These are phyloP conservation scores for Tolmerus cingulatus DNA, from an alignment of 2,888 invertebrate genomes.

Conservation along the genomic window DNA sequence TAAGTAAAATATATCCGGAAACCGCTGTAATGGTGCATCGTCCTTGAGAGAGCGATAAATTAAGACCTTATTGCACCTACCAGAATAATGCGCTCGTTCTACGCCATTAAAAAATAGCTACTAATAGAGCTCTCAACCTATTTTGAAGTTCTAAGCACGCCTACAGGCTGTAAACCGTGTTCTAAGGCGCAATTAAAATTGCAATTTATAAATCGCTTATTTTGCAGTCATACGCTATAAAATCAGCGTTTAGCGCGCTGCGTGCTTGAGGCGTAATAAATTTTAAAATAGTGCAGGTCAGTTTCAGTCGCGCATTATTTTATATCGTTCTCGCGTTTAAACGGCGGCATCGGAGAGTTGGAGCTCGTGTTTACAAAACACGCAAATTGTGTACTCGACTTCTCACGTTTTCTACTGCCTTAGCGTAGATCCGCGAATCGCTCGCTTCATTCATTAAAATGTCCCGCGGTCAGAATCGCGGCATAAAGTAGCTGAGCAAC, in stretches of 20 bases:
- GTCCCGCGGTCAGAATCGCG: not conserved
- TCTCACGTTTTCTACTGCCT: slow-evolving; percentile 26
- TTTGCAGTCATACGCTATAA: slow-evolving; percentile 19
- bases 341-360: not conserved
- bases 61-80: not conserved
- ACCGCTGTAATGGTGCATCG: not conserved
- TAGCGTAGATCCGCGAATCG: not conserved
- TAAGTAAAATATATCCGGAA: not conserved
- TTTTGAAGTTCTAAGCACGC: not conserved
- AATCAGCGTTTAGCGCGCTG: slow-evolving; percentile 21
- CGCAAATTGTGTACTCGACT: slow-evolving; percentile 15
- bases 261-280: slow-evolving; percentile 25
- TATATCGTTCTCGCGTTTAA: not conserved
- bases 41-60: not conserved
- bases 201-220: slow-evolving; percentile 29
- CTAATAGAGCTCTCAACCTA: not conserved
- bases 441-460: slow-evolving; percentile 25
- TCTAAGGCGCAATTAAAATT: slow-evolving; percentile 11
- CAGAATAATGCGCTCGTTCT: not conserved
- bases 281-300: slow-evolving; percentile 36
- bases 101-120: not conserved
- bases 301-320: not conserved
- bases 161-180: not conserved
- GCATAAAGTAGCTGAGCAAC: slow-evolving; percentile 2
- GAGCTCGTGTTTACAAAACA: slow-evolving; percentile 32